phyloP scores from a whole-genome alignment of 2,888 invertebrate genomes.

The Papilio gigon region DNA sequence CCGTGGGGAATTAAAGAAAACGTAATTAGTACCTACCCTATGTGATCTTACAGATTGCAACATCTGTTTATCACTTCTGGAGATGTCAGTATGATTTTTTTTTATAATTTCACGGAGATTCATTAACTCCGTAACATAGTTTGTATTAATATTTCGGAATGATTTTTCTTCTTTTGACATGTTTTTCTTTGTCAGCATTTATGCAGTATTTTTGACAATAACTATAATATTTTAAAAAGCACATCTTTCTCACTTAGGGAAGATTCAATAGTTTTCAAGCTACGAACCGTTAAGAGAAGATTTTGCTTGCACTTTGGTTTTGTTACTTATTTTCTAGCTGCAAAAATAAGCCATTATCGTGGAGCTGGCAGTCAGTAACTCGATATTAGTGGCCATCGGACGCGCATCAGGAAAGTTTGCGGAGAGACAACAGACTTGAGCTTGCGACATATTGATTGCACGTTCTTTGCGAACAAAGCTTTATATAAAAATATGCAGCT shows the following conservation, averaged over 20 bases:
- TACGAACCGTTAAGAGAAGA: background rate
- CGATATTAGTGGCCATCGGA: conserved; percentile 28
- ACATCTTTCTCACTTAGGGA: background rate
- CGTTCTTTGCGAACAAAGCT: conserved; percentile 10
- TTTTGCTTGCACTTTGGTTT: conserved; percentile 13
- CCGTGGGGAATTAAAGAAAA: too few species aligned
- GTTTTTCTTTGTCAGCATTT: too few species aligned
- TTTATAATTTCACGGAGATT: too few species aligned
- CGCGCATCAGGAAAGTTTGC: conserved; percentile 27
- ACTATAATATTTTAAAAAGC: background rate
- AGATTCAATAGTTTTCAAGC: background rate
- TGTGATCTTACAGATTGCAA: too few species aligned
- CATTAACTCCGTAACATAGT: too few species aligned
- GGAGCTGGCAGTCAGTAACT: conserved; percentile 16
- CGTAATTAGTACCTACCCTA: too few species aligned
- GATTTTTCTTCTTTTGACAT: too few species aligned
- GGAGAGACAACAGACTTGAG: conserved; percentile 25
- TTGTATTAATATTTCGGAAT: background rate
- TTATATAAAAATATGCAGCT: conserved; percentile 20
- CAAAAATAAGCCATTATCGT: conserved; percentile 20
- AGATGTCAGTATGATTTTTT: too few species aligned
- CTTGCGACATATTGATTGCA: conserved; percentile 26
- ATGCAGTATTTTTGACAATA: too few species aligned
- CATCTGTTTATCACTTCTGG: too few species aligned
- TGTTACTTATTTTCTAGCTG: conserved; percentile 24